Evolutionary conservation across 2,797 vertebrate species (phyloP).

Genomic region (Nasua narica): DNA sequence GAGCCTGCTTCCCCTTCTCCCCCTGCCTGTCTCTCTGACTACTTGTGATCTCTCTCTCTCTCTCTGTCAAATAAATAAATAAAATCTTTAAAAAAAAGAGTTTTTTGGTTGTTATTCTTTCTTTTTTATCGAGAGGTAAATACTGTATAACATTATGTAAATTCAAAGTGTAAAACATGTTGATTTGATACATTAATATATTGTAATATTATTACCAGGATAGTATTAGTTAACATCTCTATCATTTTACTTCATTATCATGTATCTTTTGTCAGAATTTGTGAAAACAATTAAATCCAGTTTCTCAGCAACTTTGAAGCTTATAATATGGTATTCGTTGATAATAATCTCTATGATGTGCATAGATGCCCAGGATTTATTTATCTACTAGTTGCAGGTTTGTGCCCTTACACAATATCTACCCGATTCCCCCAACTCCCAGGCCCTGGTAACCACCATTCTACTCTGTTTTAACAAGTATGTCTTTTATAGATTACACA

Average conservation of each 20-base stretch:
- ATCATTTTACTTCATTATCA: neutral
- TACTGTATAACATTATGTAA: neutral
- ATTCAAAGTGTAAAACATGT: neutral
- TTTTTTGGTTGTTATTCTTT: neutral
- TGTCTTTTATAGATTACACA: neutral
- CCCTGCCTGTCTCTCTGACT: too few relatives aligned
- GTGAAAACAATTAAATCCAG: neutral
- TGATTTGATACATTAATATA: neutral
- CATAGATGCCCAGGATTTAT: neutral
- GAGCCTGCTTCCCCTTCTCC: too few relatives aligned
- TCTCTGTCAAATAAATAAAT: too few relatives aligned
- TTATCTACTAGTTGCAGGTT: neutral
- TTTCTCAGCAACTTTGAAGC: neutral
- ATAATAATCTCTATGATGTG: neutral
- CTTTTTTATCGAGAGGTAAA: neutral
- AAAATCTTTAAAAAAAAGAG: neutral
- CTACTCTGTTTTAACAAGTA: neutral
- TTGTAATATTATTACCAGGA: neutral
- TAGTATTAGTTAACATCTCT: neutral
- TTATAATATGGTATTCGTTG: neutral
- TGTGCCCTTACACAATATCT: neutral
- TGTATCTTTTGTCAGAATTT: neutral
- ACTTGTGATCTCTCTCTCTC: too few relatives aligned
- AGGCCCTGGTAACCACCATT: neutral
- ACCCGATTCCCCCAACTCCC: fast-evolving